Evolutionary conservation across 2,888 invertebrate species (phyloP).

Genomic region (Chouioia cunea): DNA sequence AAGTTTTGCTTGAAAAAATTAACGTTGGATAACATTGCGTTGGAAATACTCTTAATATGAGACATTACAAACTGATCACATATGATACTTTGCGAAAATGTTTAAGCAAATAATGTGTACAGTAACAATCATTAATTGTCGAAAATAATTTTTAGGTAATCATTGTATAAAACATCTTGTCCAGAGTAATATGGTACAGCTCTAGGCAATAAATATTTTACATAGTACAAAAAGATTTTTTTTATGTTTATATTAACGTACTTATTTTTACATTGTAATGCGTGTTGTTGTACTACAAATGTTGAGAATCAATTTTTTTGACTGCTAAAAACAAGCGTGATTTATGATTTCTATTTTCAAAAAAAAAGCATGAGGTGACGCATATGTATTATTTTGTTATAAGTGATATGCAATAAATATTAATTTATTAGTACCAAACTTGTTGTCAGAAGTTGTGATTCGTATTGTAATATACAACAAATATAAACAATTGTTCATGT

Average conservation of each 20-base stretch:
- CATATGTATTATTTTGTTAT: conserved; percentile 13
- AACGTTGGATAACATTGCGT: too few species aligned
- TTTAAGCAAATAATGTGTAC: too few species aligned
- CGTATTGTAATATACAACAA: conserved; percentile 10
- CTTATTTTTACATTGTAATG: conserved; percentile 12
- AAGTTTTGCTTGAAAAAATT: too few species aligned
- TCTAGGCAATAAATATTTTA: conserved; percentile 29
- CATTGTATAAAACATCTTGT: conserved; percentile 19
- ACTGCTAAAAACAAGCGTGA: conserved; percentile 3
- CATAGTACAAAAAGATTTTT: background rate
- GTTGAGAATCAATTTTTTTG: conserved; percentile 4
- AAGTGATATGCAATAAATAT: conserved; percentile 33
- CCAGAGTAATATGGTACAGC: conserved; percentile 14
- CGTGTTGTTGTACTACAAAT: background rate
- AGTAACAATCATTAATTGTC: too few species aligned
- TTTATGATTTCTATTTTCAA: conserved; percentile 10
- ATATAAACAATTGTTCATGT: conserved; percentile 26
- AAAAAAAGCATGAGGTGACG: background rate
- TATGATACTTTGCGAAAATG: too few species aligned
- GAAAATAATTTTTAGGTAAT: conserved; percentile 5
- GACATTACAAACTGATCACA: too few species aligned
- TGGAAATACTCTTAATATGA: too few species aligned
- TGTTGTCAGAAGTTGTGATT: too few species aligned
- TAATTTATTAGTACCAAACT: conserved; percentile 24
- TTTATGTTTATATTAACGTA: conserved; percentile 19